phyloP scores from a whole-genome alignment of 2,113 vertebrate genomes.

The Tetrao urogallus region DNA sequence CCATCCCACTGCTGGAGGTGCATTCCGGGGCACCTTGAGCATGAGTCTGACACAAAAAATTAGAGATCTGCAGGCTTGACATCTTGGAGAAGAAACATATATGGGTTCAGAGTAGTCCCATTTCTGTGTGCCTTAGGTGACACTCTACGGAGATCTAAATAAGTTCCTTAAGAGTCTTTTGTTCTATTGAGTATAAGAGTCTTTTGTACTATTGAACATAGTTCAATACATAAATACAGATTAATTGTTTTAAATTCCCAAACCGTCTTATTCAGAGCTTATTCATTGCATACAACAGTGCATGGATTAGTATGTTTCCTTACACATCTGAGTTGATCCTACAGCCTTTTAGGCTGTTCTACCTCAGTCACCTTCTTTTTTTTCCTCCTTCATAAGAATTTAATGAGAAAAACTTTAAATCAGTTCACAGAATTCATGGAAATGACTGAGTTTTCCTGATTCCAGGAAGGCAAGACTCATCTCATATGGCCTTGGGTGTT shows the following conservation, averaged over 20 bases:
- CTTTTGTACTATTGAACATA: neutral
- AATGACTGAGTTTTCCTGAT: neutral
- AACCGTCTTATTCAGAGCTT: neutral
- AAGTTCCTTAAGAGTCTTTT: neutral
- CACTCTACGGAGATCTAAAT: neutral
- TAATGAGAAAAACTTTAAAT: neutral
- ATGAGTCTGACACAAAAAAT: neutral
- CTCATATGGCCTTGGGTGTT: neutral
- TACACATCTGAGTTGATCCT: neutral
- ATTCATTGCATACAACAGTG: neutral
- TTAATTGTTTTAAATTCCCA: neutral
- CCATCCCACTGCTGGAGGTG: neutral
- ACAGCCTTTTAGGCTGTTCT: neutral
- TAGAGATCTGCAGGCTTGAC: neutral
- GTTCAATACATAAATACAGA: neutral
- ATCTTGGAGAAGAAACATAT: neutral
- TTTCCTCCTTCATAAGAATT: neutral
- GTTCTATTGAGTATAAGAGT: neutral
- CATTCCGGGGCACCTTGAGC: neutral
- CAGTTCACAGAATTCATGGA: neutral
- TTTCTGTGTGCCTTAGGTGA: neutral
- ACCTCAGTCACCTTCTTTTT: neutral
- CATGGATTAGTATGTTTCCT: too few species aligned
- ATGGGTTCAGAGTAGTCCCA: too few species aligned
- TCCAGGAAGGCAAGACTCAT: neutral